Conservation (phyloP, 2,888 invertebrate species). For the Pandemis heparana region DNA sequence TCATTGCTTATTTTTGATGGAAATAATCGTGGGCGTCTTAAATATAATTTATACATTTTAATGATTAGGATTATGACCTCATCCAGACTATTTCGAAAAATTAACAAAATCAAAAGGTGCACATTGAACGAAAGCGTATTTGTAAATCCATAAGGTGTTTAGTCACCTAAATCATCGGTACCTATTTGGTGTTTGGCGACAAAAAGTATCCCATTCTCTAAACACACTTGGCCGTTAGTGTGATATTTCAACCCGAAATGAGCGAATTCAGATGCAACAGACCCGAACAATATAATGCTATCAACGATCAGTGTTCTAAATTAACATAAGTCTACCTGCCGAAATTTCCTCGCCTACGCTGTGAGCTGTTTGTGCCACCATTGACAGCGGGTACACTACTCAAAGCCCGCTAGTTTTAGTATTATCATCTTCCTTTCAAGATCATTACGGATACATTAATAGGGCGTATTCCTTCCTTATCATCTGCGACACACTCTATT, state of each 20-base stretch:
- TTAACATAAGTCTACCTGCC: constrained; percentile 75
- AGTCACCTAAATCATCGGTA: background rate
- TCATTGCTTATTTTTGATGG: background rate
- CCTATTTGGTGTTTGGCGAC: background rate
- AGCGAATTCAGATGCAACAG: constrained; percentile 54
- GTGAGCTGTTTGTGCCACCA: constrained; percentile 45
- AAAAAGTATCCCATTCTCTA: background rate
- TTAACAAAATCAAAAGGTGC: background rate
- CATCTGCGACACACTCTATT: too few species aligned
- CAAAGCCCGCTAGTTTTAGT: background rate
- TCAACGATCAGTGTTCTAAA: constrained; percentile 63
- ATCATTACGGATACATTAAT: too few species aligned
- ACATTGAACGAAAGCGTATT: background rate
- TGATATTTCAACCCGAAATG: constrained; percentile 45
- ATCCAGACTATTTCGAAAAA: background rate
- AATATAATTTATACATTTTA: background rate
- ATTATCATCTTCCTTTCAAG: too few species aligned
- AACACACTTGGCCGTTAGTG: background rate
- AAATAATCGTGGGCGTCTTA: background rate
- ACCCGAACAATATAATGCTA: constrained; percentile 57
- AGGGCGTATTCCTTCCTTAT: too few species aligned
- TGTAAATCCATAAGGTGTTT: background rate
- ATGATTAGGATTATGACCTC: background rate
- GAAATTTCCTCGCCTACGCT: constrained; percentile 80
- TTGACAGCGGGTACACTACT: constrained; percentile 47